These are phyloP conservation scores for Meloidogyne hapla DNA, from an alignment of 1,140 invertebrate genomes.

Conservation along the genomic window DNA sequence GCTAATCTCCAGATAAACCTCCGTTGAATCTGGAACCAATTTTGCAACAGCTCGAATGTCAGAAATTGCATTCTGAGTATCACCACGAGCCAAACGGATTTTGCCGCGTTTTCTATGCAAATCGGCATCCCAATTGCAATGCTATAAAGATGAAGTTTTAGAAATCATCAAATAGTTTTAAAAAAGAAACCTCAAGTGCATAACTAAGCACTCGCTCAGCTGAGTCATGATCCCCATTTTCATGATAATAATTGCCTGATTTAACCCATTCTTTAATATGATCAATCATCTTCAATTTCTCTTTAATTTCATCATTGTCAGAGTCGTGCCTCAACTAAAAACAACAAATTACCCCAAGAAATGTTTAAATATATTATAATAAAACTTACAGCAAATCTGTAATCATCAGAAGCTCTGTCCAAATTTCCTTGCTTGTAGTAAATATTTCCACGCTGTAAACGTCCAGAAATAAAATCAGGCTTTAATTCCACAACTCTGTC, in stretches of 20 bases:
- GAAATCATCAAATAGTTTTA: not conserved
- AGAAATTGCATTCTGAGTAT: conserved; percentile 81
- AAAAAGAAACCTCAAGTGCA: conserved; percentile 72
- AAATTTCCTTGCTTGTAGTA: conserved; percentile 73
- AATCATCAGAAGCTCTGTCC: conserved; percentile 72
- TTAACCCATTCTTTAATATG: conserved; percentile 72
- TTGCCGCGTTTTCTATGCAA: conserved; percentile 82
- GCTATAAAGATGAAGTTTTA: conserved; percentile 57
- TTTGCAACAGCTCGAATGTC: conserved; percentile 87
- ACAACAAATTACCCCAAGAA: no score
- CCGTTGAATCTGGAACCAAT: conserved; percentile 84
- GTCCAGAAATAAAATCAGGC: conserved; percentile 85
- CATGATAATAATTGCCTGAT: conserved; percentile 72
- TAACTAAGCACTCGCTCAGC: conserved; percentile 74
- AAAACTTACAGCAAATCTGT: conserved; percentile 76
- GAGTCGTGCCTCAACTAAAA: conserved; percentile 75
- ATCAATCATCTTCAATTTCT: conserved; percentile 71
- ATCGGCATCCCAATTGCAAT: conserved; percentile 79
- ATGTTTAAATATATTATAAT: not conserved
- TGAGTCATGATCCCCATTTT: conserved; percentile 72
- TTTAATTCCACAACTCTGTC: conserved; percentile 87
- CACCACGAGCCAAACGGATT: conserved; percentile 77
- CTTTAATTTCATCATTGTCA: conserved; percentile 75
- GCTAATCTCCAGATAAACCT: conserved; percentile 80
- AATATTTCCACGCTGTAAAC: conserved; percentile 78